Evolutionary conservation across 2,888 invertebrate genomes (phyloP), one percentile per base, ranked within the genome.

Genomic region (Chrysodeixis includens): DNA sequence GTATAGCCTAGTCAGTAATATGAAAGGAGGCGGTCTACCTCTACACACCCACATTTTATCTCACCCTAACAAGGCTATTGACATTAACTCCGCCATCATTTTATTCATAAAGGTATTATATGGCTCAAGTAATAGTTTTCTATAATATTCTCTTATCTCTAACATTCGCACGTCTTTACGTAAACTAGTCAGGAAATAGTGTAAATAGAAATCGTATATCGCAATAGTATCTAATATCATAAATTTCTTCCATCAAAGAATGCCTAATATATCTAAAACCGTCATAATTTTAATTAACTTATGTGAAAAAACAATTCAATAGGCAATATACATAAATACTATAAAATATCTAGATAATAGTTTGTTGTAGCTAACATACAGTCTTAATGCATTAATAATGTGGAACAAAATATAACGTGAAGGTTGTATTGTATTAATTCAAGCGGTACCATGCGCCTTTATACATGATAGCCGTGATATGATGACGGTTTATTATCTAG

Each of bases 401-500:
- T 60, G 53, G 40, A 30, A 61, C 30, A 35, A 53, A 51, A 22
- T 18, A 2, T 40, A 35, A 20, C 4, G 12, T 46, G 63, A 49
- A 53, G 51, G 61, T 35, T 71, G 51, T 58, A 58, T 63, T 61
- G 60, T 72, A 69, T 66, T 67, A 76, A 72, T 69, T 49, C 18
- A 18, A 49, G 46, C 46, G 46, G 46, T 49, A 76, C 46, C 49
- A 35, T 56, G 22, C 54, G 46, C 51, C 20, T 16, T 26, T 58
- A 56, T 51, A 60, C 60, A 61, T 63, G 63, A 55, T 62, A 58
- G 49, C 26, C 49, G 54, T 20, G 18, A 49, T n/a, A 16, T 52
- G 59, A 66, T 66, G 59, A 61, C 58, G 30, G 72, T 76, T 61
- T 76, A 79, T 69, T 58, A 76, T 56, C 59, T 52, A 54, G 32